These are phyloP conservation scores for Timema podura DNA, from an alignment of 2,888 invertebrate species.

Conservation along the genomic window DNA sequence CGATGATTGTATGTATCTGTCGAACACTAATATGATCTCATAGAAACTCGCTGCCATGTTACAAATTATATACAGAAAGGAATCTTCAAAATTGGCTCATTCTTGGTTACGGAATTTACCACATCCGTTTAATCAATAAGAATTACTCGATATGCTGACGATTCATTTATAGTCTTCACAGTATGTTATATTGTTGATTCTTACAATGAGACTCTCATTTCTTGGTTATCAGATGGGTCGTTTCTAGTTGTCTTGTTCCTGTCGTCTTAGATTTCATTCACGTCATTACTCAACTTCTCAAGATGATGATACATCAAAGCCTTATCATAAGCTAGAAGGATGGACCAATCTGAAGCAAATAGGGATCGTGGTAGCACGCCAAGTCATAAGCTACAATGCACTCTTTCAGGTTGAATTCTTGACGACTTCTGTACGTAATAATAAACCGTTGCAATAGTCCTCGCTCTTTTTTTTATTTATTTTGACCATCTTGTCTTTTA, in stretches of 20 bases:
- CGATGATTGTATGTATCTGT: constrained; percentile 2
- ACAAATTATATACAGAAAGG: constrained; percentile 3
- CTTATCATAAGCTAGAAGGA: not conserved
- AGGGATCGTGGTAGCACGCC: not conserved
- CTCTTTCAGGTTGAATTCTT: not conserved
- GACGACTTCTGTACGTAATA: not conserved
- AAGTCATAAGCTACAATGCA: not conserved
- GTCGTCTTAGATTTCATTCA: no score
- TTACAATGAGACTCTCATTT: not conserved
- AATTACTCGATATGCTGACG: not conserved
- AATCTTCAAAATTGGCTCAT: constrained; percentile 1
- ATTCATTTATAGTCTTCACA: not conserved
- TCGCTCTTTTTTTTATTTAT: not conserved
- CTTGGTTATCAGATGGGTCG: no score
- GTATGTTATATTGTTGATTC: not conserved
- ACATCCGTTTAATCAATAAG: not conserved
- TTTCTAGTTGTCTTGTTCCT: no score
- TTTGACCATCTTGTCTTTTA: not conserved
- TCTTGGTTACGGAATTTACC: not conserved
- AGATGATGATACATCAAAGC: no score
- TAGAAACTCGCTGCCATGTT: constrained; percentile 1
- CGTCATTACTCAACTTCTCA: no score
- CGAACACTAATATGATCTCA: constrained; percentile 4
- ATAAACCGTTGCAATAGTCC: not conserved
- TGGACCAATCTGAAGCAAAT: not conserved